phyloP scores from a whole-genome alignment of 2,888 invertebrate species.

The Catocala fraxini region DNA sequence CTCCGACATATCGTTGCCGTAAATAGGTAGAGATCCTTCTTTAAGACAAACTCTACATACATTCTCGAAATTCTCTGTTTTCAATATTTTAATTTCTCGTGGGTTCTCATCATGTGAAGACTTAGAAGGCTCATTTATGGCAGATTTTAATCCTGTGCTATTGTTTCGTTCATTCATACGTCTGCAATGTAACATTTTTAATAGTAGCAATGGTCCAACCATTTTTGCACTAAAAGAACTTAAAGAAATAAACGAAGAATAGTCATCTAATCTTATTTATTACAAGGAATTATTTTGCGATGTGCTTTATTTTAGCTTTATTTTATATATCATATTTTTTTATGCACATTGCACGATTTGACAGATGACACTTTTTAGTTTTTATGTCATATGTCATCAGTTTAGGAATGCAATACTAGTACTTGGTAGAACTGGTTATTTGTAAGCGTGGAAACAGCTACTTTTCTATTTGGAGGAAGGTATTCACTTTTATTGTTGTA shows the following conservation, averaged over 20 bases:
- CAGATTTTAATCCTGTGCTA: conserved; percentile 9
- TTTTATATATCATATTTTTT: too few relatives aligned
- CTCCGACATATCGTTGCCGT: conserved; percentile 48
- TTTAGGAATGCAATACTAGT: too few relatives aligned
- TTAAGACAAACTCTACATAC: conserved; percentile 76
- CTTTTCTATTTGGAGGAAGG: too few relatives aligned
- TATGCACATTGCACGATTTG: too few relatives aligned
- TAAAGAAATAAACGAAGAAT: neutral
- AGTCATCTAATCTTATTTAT: too few relatives aligned
- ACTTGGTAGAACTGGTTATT: too few relatives aligned
- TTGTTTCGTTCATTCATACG: conserved; percentile 28
- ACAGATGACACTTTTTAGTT: too few relatives aligned
- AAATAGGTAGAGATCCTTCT: conserved; percentile 73
- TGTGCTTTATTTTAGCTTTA: too few relatives aligned
- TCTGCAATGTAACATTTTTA: conserved; percentile 69
- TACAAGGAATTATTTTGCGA: too few relatives aligned
- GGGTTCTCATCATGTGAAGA: conserved; percentile 14
- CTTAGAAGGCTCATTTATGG: conserved; percentile 17
- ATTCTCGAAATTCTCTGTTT: conserved; percentile 38
- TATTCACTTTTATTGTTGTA: too few relatives aligned
- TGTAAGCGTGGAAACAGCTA: too few relatives aligned
- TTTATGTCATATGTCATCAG: too few relatives aligned
- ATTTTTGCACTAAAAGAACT: conserved; percentile 37
- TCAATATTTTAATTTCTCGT: conserved; percentile 30
- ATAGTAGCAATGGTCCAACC: conserved; percentile 63